A percentile compares a stretch with the other conserved stretches of the same genome.
Evolutionary conservation across 2,797 vertebrate species (phyloP).

Genomic region (Chromobotia macracanthus): DNA sequence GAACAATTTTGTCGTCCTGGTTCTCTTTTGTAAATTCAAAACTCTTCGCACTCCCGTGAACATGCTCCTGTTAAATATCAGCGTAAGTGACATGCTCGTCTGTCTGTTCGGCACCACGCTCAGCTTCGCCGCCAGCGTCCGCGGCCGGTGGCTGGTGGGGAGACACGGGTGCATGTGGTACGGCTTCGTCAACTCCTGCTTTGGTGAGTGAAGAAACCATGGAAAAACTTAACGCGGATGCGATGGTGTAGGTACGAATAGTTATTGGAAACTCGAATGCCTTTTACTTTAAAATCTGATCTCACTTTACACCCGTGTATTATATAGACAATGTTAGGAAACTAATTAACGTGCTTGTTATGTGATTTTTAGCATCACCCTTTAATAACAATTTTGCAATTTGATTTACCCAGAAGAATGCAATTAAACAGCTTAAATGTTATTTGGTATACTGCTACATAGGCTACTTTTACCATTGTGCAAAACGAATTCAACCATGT

Average conservation of each 20-base stretch:
- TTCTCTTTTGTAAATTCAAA: conserved; percentile 83
- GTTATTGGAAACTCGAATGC: background rate
- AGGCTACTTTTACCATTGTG: too few species aligned
- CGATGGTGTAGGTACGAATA: background rate
- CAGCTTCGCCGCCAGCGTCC: conserved; percentile 80
- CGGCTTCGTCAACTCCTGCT: conserved; percentile 83
- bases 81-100: conserved; percentile 82
- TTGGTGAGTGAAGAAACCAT: conserved; percentile 72
- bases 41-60: conserved; percentile 81
- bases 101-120: conserved; percentile 80
- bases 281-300: too few species aligned
- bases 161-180: conserved; percentile 80
- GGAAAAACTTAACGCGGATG: background rate
- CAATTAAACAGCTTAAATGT: too few species aligned
- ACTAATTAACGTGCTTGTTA: too few species aligned
- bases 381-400: too few species aligned
- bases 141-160: conserved; percentile 77
- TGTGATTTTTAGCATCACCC: too few species aligned
- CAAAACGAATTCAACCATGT: too few species aligned
- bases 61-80: conserved; percentile 84
- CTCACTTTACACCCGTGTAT: too few species aligned
- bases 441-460: too few species aligned
- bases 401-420: too few species aligned
- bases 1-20: conserved; percentile 80
- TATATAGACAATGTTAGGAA: too few species aligned